Conservation (phyloP, 2,888 invertebrate species). For the Mesorhabditis spiculigera region DNA sequence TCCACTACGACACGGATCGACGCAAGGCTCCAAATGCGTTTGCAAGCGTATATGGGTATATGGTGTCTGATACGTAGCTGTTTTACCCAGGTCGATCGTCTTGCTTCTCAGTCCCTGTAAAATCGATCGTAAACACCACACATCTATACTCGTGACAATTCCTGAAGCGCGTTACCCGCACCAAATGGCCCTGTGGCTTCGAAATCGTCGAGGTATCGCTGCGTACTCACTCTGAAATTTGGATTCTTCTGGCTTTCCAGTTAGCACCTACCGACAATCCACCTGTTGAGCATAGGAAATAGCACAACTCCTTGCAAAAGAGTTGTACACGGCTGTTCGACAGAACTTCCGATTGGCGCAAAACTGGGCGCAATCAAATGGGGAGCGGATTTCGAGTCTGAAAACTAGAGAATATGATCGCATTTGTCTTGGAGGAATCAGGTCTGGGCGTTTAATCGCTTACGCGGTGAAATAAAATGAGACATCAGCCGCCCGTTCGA, state of each 20-base stretch:
- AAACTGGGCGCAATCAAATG: constrained; percentile 46
- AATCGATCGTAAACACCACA: neutral
- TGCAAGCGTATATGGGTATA: too few species aligned
- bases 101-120: too few species aligned
- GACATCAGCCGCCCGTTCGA: neutral
- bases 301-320: constrained; percentile 43
- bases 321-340: constrained; percentile 51
- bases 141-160: neutral
- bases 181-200: neutral
- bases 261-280: constrained; percentile 29
- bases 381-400: neutral
- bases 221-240: neutral
- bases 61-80: too few species aligned
- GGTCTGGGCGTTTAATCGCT: neutral
- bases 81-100: too few species aligned
- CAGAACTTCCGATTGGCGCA: constrained; percentile 54
- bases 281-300: constrained; percentile 45
- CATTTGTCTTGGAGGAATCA: too few species aligned
- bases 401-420: neutral
- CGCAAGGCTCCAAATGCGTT: too few species aligned
- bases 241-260: neutral
- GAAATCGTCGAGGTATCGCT: neutral
- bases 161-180: neutral
- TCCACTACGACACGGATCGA: too few species aligned
- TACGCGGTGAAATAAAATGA: neutral